Percentiles rank a stretch among this genome's conserved stretches.
phyloP scores from a whole-genome alignment of 2,113 vertebrate genomes.

The Piprites chloris region DNA sequence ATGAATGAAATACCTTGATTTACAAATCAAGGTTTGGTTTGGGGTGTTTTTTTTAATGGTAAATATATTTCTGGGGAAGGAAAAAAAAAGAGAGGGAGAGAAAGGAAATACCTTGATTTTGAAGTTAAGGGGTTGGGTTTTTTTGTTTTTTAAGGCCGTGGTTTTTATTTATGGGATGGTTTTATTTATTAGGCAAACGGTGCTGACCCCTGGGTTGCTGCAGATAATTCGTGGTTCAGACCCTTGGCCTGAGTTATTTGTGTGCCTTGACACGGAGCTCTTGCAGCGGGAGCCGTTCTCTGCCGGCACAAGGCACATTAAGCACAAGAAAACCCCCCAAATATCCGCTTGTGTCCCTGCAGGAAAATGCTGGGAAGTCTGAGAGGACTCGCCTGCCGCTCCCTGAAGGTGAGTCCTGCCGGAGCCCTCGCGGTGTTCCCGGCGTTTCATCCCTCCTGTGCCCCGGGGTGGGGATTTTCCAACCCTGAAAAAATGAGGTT shows the following conservation, averaged over 20 bases:
- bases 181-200: neutral
- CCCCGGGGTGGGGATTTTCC: neutral
- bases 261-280: neutral
- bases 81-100: too few species aligned
- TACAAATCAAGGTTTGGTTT: neutral
- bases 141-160: neutral
- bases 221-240: too few species aligned
- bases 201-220: neutral
- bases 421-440: neutral
- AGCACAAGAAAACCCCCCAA: neutral
- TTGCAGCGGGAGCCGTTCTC: neutral
- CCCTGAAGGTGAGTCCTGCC: constrained; percentile 46
- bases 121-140: neutral
- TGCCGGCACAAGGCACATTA: neutral
- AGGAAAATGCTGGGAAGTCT: constrained; percentile 64
- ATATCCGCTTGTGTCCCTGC: neutral
- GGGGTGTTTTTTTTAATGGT: neutral
- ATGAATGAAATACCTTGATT: neutral
- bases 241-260: neutral
- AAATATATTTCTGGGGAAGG: neutral
- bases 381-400: neutral
- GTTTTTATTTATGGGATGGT: neutral
- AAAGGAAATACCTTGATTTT: neutral
- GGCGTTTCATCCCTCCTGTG: neutral
- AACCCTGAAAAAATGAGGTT: too few species aligned